These are phyloP conservation scores for Recurvirostra avosetta DNA, from an alignment of 2,113 vertebrate genomes.

Conservation along the genomic window DNA sequence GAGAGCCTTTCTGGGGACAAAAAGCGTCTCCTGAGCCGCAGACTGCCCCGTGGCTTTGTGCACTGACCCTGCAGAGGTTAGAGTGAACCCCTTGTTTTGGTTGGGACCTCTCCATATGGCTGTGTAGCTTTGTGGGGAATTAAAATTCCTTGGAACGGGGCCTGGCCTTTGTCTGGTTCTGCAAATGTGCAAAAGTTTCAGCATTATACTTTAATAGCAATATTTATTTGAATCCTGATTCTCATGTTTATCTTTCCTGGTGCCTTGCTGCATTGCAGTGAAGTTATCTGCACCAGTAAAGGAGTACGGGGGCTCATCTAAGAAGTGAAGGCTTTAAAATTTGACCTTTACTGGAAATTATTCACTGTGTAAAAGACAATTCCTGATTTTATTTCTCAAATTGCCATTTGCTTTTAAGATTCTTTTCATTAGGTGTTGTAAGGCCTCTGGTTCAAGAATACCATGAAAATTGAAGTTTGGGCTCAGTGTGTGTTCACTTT, in stretches of 20 bases:
- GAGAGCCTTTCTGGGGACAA: not conserved
- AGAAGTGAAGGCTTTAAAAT: not conserved
- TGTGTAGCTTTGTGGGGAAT: not conserved
- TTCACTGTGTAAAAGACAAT: not conserved
- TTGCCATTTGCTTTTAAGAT: not conserved
- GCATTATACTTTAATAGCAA: slow-evolving; percentile 32
- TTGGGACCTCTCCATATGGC: not conserved
- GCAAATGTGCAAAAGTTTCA: slow-evolving; percentile 8
- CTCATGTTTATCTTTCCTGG: slow-evolving; percentile 9
- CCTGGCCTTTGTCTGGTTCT: slow-evolving; percentile 36
- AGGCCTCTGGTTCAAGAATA: not conserved
- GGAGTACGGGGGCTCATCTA: not conserved
- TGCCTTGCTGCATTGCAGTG: not conserved
- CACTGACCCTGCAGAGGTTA: not conserved
- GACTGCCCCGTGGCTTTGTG: not conserved
- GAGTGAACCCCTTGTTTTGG: not conserved
- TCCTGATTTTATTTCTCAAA: not conserved
- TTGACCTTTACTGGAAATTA: not conserved
- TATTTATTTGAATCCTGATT: slow-evolving; percentile 34
- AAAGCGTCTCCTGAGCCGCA: rapidly evolving
- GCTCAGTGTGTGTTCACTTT: not conserved
- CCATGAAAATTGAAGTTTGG: not conserved
- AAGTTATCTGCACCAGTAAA: not conserved
- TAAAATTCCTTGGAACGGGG: not conserved
- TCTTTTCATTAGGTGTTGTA: not conserved